Conservation (phyloP, 1,140 invertebrate species). For the Lepidurus apus region DNA sequence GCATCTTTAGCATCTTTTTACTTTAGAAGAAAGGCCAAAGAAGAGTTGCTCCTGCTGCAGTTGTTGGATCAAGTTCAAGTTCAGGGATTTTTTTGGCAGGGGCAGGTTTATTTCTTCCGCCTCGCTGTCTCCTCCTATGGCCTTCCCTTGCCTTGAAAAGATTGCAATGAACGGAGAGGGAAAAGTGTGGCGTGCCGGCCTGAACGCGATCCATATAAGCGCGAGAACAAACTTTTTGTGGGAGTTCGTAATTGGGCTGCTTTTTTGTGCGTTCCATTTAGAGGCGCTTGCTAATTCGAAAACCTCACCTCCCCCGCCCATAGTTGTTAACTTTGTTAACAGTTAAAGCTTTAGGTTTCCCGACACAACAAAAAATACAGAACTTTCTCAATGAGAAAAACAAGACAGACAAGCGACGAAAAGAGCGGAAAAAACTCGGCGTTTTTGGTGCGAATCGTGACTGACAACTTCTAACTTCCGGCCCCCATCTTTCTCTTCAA, state of each 20-base stretch:
- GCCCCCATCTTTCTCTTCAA: slow-evolving; percentile 2
- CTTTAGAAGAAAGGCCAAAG: background rate
- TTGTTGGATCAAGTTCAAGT: slow-evolving; percentile 8
- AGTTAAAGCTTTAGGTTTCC: background rate
- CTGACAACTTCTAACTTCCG: slow-evolving; percentile 10
- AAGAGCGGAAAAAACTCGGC: background rate
- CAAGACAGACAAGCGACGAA: background rate
- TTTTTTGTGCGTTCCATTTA: background rate
- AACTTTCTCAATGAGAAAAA: background rate
- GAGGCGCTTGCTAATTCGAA: slow-evolving; percentile 1
- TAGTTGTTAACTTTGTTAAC: background rate
- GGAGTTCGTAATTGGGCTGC: background rate
- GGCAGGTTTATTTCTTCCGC: background rate
- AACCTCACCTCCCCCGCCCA: background rate
- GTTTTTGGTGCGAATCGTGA: background rate
- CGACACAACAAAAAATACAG: background rate
- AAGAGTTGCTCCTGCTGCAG: background rate
- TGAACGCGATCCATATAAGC: slow-evolving; percentile 7
- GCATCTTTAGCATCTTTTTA: no score
- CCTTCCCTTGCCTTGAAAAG: background rate
- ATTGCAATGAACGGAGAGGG: background rate
- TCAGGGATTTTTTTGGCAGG: background rate
- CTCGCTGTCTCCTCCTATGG: background rate
- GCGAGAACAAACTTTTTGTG: background rate
- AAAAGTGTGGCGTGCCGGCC: background rate